Base-by-base conservation (phyloP, 1,140 invertebrate species). In the Ostrea denselamellosa region DNA sequence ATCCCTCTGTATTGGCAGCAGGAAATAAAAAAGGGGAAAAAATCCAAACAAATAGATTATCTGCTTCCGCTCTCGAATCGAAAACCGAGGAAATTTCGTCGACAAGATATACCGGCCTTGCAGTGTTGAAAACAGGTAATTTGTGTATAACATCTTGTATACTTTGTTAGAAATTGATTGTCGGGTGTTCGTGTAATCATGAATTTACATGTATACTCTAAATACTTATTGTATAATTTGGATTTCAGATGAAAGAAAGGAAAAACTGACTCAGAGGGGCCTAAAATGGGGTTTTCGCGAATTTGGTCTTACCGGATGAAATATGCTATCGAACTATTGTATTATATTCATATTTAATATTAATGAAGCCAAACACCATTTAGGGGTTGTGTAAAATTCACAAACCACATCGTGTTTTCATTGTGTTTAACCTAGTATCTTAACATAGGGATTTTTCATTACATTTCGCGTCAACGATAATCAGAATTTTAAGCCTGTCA, bases 71-170 rank as follows among this genome's bases (percentile, higher is more conserved):
- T 77, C 8, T 77, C 17, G 68, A 14, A 77, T n/a, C 56, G 56
- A 62, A 77, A 77, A 28, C 58, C 22, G 8, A 77, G 28, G 28
- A 25, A 28, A 34, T 28, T 25, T 77, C 3, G 68, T 77, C 28
- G 68, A 77, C 68, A 77, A n/a, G 28, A 77, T 34, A 4, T 71
- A 77, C 68, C 68, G 68, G 68, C 25, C 68, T 77, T 77, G 25
- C 68, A 12, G 68, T 25, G 28, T 77, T 77, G 22, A 34, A 77
- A 77, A 77, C 68, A 77, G 68, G 68, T 77, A 77, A 28, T 14
- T 77, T 77, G 22, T 34, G 22, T 14, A 77, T 77, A 77, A 77
- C 68, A 77, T 3, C 68, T 14, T 4, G 28, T 77, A 22, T 28
- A 12, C 9, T 28, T 34, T 25, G 14, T 34, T 25, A 5, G 12